These are phyloP conservation scores for Rhinoptilus africanus DNA, from an alignment of 2,113 vertebrate species.

Conservation along the genomic window DNA sequence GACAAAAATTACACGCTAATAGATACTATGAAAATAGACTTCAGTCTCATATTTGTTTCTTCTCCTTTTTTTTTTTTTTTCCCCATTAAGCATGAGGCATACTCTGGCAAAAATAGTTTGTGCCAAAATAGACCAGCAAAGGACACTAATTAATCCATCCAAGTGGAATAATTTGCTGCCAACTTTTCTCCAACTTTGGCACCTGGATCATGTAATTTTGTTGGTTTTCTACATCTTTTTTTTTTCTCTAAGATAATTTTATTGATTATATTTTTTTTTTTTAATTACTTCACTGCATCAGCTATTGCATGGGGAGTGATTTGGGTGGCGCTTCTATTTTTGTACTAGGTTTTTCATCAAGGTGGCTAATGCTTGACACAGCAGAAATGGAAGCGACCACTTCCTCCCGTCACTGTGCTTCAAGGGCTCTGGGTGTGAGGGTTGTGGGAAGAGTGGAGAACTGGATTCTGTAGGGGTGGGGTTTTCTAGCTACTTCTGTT, in stretches of 20 bases:
- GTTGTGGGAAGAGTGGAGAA: background rate
- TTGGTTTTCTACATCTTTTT: background rate
- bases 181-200: background rate
- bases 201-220: background rate
- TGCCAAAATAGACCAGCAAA: background rate
- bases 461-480: fast-evolving
- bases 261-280: too few species aligned
- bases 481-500: background rate
- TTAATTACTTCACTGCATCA: background rate
- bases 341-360: background rate
- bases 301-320: background rate
- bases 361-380: background rate
- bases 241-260: background rate
- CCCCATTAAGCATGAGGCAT: background rate
- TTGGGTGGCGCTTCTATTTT: background rate
- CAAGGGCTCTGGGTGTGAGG: background rate
- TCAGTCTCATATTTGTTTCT: background rate
- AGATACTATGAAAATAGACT: background rate
- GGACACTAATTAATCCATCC: conserved; percentile 14
- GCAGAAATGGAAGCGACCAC: background rate
- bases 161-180: background rate
- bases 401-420: background rate
- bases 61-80: background rate
- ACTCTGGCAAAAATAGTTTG: background rate
- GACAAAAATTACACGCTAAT: background rate